A percentile compares a stretch with the other conserved stretches of the same genome.
Evolutionary conservation across 2,797 vertebrate species (phyloP).

Genomic region (Eulemur mongoz): DNA sequence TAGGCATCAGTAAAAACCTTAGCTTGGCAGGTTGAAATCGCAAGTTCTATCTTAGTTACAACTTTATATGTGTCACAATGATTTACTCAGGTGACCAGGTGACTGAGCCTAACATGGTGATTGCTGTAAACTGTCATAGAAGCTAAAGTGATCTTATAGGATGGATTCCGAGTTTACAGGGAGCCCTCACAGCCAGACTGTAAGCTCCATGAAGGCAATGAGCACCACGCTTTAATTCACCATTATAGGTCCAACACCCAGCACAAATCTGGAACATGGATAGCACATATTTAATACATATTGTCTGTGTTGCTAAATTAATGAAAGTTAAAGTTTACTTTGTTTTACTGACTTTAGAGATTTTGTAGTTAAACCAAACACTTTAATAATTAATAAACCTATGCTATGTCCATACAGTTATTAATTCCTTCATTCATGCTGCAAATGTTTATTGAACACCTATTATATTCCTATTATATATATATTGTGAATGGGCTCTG

Average conservation of each 20-base stretch:
- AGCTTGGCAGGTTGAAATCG: not conserved
- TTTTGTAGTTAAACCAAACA: not conserved
- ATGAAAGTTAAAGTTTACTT: not conserved
- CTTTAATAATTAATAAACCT: not conserved
- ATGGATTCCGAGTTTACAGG: not conserved
- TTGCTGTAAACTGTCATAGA: not conserved
- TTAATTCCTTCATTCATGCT: not conserved
- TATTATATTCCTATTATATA: not conserved
- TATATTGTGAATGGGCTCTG: not conserved
- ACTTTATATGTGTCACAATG: not conserved
- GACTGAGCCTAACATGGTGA: not conserved
- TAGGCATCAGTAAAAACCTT: not conserved
- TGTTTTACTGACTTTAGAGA: not conserved
- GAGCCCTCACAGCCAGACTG: accelerated
- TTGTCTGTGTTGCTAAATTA: not conserved
- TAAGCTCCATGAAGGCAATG: accelerated
- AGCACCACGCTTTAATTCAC: not conserved
- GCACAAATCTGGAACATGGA: too few species aligned
- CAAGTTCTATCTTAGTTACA: not conserved
- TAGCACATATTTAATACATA: not conserved
- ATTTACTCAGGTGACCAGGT: not conserved
- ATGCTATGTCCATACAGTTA: not conserved
- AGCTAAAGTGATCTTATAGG: accelerated
- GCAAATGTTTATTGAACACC: not conserved
- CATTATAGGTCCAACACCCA: not conserved